These are phyloP conservation scores for Ips nitidus DNA, from an alignment of 1,140 invertebrate genomes.

Conservation along the genomic window DNA sequence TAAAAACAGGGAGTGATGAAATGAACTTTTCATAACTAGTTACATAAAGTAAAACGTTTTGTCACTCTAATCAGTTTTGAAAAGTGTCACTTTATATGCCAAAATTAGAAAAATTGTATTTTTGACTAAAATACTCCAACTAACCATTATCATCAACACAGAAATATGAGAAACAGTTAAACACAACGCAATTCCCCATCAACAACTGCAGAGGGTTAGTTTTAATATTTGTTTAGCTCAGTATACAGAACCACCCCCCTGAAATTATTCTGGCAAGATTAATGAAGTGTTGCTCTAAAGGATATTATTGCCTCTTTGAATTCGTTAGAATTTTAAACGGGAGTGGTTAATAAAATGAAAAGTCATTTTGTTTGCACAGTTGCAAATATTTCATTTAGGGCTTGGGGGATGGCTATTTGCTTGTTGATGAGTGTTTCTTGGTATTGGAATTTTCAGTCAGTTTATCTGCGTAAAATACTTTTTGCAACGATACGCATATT, in stretches of 20 bases:
- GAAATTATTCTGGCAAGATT: slow-evolving; percentile 24
- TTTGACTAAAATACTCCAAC: too few species aligned
- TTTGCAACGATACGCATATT: slow-evolving; percentile 14
- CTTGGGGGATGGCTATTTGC: slow-evolving; percentile 10
- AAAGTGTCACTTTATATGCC: too few species aligned
- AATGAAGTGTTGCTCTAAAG: slow-evolving; percentile 28
- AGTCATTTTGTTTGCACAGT: slow-evolving; percentile 19
- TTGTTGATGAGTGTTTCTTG: slow-evolving; percentile 8
- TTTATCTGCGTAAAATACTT: not conserved
- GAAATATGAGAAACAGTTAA: too few species aligned
- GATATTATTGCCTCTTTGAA: slow-evolving; percentile 34
- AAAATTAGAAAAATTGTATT: too few species aligned
- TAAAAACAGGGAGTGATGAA: too few species aligned
- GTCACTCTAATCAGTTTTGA: too few species aligned
- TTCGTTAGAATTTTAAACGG: slow-evolving; percentile 29
- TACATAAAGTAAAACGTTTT: too few species aligned
- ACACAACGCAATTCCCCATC: not conserved
- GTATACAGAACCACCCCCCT: not conserved
- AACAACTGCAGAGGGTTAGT: slow-evolving; percentile 15
- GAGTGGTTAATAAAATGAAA: slow-evolving; percentile 34
- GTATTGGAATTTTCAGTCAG: slow-evolving; percentile 2
- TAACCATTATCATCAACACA: too few species aligned
- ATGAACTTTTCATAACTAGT: too few species aligned
- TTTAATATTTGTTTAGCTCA: slow-evolving; percentile 28
- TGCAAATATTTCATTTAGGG: slow-evolving; percentile 24